These are phyloP conservation scores for Lysandra coridon DNA, from an alignment of 2,888 invertebrate species.

Conservation along the genomic window DNA sequence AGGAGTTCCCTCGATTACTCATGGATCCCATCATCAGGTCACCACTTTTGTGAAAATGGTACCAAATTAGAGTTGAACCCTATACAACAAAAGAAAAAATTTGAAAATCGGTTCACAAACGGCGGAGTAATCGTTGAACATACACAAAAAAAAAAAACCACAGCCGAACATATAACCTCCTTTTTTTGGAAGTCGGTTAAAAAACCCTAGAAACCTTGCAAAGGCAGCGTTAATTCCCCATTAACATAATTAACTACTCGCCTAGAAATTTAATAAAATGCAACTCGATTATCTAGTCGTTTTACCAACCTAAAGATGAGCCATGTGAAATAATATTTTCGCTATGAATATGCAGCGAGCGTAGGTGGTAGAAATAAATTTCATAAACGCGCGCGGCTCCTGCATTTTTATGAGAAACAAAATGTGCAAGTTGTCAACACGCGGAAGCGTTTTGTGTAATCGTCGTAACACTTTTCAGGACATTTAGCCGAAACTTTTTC, in stretches of 20 bases:
- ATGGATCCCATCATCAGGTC: too few relatives aligned
- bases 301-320: background rate
- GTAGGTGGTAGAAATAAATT: constrained; percentile 1
- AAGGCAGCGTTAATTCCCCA: background rate
- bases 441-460: background rate
- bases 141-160: too few relatives aligned
- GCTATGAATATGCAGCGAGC: constrained; percentile 3
- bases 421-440: constrained; percentile 21
- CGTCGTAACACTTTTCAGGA: too few relatives aligned
- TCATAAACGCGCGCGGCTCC: background rate
- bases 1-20: too few relatives aligned
- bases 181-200: too few relatives aligned
- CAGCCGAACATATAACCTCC: too few relatives aligned
- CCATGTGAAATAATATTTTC: background rate
- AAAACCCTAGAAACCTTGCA: background rate
- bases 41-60: too few relatives aligned
- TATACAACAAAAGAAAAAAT: too few relatives aligned
- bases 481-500: too few relatives aligned
- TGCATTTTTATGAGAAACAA: constrained; percentile 21
- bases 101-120: too few relatives aligned
- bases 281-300: background rate
- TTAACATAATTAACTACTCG: background rate
- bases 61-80: too few relatives aligned
- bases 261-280: background rate
- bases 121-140: too few relatives aligned